Evolutionary conservation across 2,888 invertebrate species (phyloP).

Genomic region (Strigamia crassipes): DNA sequence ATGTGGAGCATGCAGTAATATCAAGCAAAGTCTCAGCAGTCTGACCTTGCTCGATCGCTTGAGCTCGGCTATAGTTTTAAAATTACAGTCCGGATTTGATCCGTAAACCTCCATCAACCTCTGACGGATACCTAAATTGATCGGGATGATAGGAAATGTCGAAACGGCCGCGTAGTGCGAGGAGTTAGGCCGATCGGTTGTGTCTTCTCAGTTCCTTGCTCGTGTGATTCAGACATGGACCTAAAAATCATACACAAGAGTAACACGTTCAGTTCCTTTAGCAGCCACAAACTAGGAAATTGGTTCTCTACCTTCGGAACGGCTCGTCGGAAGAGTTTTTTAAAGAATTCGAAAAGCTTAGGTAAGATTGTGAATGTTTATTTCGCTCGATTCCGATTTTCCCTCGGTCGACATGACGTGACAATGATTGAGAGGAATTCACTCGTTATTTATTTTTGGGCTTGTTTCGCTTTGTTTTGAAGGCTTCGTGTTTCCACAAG

Average conservation of each 20-base stretch:
- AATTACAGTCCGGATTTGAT: background rate
- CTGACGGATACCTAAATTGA: background rate
- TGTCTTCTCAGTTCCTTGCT: background rate
- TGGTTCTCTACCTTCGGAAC: constrained; percentile 60
- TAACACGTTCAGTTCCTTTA: constrained; percentile 59
- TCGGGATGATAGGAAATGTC: background rate
- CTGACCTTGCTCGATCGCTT: constrained; percentile 25
- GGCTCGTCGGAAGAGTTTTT: constrained; percentile 55
- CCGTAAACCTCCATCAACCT: background rate
- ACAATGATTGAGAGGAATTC: background rate
- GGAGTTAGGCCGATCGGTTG: background rate
- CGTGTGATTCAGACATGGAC: constrained; percentile 55
- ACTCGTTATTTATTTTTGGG: background rate
- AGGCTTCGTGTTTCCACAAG: background rate
- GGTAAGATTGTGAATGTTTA: constrained; percentile 50
- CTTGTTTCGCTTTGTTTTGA: background rate
- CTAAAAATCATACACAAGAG: constrained; percentile 60
- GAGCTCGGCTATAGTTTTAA: background rate
- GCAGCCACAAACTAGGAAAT: constrained; percentile 58
- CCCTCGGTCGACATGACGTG: background rate
- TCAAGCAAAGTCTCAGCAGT: constrained; percentile 27
- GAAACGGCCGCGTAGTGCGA: background rate
- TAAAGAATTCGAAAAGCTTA: constrained; percentile 54
- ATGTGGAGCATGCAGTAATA: constrained; percentile 45
- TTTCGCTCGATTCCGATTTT: background rate